phyloP scores from a whole-genome alignment of 2,113 vertebrate genomes.

The Mesitornis unicolor region DNA sequence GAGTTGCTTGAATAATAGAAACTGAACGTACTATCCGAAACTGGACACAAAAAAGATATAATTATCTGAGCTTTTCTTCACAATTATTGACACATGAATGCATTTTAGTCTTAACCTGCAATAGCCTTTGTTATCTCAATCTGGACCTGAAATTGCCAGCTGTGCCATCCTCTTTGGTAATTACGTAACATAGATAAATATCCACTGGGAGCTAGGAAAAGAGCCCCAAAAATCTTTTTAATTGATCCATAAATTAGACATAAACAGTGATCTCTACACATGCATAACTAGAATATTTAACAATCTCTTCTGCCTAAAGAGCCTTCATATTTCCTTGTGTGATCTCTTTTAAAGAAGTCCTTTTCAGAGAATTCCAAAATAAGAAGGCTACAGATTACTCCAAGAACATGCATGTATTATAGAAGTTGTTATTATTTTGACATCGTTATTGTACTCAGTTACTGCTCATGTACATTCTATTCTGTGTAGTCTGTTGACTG shows the following conservation, averaged over 20 bases:
- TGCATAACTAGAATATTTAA: background rate
- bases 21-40: background rate
- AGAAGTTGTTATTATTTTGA: background rate
- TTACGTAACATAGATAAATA: background rate
- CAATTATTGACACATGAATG: background rate
- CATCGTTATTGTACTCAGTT: background rate
- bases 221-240: background rate
- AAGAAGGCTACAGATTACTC: background rate
- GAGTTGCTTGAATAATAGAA: background rate
- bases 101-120: background rate
- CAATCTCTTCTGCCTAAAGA: background rate
- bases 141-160: conserved; percentile 1
- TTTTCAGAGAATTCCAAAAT: background rate
- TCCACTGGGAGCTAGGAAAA: background rate
- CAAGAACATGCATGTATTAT: background rate
- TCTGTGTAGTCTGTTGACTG: background rate
- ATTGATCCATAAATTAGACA: background rate
- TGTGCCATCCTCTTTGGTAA: conserved; percentile 8
- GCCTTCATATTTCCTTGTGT: background rate
- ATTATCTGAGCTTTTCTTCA: background rate
- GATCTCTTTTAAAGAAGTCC: background rate
- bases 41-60: background rate
- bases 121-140: background rate
- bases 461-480: background rate
- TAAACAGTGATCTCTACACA: background rate